Percentiles rank a stretch among this genome's conserved stretches.
Conservation (phyloP, 2,113 vertebrate genomes). For the Apistogramma diplotaenia region DNA sequence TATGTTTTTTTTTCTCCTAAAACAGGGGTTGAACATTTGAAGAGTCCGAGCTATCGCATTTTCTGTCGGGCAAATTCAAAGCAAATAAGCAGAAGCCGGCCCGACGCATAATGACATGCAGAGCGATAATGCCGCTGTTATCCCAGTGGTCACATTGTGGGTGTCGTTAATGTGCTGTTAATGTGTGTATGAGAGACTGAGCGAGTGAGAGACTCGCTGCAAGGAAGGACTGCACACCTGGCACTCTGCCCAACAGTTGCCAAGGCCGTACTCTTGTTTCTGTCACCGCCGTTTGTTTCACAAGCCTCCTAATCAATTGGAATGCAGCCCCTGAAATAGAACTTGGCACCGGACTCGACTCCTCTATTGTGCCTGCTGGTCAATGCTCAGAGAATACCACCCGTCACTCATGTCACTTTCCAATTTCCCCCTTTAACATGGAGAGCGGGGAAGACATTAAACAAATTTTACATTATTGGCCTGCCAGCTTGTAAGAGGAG, state of each 20-base stretch:
- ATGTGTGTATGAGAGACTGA: slow-evolving; percentile 49
- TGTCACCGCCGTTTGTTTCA: slow-evolving; percentile 78
- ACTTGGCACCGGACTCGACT: slow-evolving; percentile 68
- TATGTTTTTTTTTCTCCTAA: neutral
- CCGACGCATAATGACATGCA: slow-evolving; percentile 31
- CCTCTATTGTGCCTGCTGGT: slow-evolving; percentile 71
- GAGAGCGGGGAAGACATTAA: slow-evolving; percentile 63
- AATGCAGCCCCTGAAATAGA: slow-evolving; percentile 74
- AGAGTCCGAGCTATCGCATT: neutral
- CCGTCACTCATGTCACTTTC: slow-evolving; percentile 70
- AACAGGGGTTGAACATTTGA: slow-evolving; percentile 4
- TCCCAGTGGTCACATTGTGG: slow-evolving; percentile 61
- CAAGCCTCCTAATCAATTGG: slow-evolving; percentile 78
- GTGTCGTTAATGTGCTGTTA: slow-evolving; percentile 62
- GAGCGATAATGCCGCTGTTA: slow-evolving; percentile 52
- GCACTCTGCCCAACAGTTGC: slow-evolving; percentile 72
- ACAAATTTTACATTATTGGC: slow-evolving; percentile 70
- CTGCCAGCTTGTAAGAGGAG: slow-evolving; percentile 48
- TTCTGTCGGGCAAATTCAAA: neutral
- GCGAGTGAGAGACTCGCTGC: slow-evolving; percentile 40
- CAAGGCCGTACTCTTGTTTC: slow-evolving; percentile 60
- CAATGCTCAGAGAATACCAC: slow-evolving; percentile 64
- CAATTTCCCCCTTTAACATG: slow-evolving; percentile 46
- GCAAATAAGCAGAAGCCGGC: slow-evolving; percentile 13
- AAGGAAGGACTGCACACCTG: slow-evolving; percentile 59